Conservation (phyloP, 2,797 vertebrate species). For the Echiichthys vipera region DNA sequence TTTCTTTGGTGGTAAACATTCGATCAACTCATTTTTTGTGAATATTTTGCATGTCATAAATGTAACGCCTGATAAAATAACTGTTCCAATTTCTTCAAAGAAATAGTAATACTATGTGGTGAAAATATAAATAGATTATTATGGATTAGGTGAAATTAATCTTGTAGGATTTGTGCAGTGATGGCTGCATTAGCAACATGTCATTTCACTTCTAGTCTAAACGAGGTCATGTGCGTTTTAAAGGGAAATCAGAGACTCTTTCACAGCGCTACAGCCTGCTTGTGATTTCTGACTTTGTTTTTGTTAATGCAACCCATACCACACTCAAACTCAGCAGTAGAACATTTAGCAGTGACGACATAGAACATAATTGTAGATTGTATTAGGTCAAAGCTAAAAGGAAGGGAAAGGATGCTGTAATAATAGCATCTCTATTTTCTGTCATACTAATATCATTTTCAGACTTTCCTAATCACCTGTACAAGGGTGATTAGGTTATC, state of each 20-base stretch:
- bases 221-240: slow-evolving; percentile 73
- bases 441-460: background rate
- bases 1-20: slow-evolving; percentile 27
- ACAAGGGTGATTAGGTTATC: no score
- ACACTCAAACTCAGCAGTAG: slow-evolving; percentile 22
- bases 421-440: background rate
- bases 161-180: slow-evolving; percentile 70
- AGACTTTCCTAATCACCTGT: background rate
- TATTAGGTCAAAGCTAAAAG: background rate
- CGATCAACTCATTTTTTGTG: background rate
- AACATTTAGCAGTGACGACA: slow-evolving; percentile 31
- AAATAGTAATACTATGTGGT: slow-evolving; percentile 25
- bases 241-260: slow-evolving; percentile 52
- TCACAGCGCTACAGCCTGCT: slow-evolving; percentile 6
- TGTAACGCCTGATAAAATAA: slow-evolving; percentile 12
- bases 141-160: slow-evolving; percentile 79
- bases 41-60: background rate
- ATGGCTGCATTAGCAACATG: slow-evolving; percentile 76
- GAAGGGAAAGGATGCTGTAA: background rate
- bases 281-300: slow-evolving; percentile 61
- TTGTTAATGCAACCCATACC: slow-evolving; percentile 32
- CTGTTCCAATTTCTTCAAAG: slow-evolving; percentile 21
- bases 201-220: slow-evolving; percentile 72
- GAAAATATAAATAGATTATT: slow-evolving; percentile 68
- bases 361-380: slow-evolving; percentile 16